Percentiles rank a stretch among this genome's conserved stretches.
Conservation (phyloP, 2,113 vertebrate genomes). For the Poecilia latipinna region DNA sequence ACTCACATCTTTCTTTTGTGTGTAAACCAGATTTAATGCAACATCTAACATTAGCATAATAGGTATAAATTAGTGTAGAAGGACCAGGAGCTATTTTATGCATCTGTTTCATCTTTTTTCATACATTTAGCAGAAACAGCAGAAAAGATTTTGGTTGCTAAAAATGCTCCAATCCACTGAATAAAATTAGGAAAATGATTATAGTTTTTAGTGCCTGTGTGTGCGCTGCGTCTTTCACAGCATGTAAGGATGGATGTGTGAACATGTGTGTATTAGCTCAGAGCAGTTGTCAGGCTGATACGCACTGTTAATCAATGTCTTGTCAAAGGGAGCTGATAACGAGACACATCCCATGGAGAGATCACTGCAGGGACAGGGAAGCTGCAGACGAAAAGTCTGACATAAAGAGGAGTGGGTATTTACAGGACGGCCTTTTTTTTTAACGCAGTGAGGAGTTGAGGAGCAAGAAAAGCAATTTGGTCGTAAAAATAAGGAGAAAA, state of each 20-base stretch:
- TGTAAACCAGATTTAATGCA: no score
- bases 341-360: constrained; percentile 49
- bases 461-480: constrained; percentile 7
- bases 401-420: constrained; percentile 34
- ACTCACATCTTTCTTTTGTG: no score
- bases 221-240: constrained; percentile 3
- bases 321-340: constrained; percentile 55
- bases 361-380: constrained; percentile 39
- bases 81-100: background rate
- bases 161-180: background rate
- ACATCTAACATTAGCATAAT: background rate
- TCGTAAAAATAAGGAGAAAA: constrained; percentile 2
- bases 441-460: constrained; percentile 32
- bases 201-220: background rate
- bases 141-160: background rate
- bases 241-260: background rate
- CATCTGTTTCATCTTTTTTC: background rate
- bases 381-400: constrained; percentile 33
- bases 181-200: background rate
- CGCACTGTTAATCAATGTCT: constrained; percentile 51
- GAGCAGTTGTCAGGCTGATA: constrained; percentile 44
- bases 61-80: background rate
- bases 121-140: background rate
- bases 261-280: background rate
- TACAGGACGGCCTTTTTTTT: constrained; percentile 30